These are phyloP conservation scores for Meleagris gallopavo DNA, from an alignment of 2,113 vertebrate species.

Conservation along the genomic window DNA sequence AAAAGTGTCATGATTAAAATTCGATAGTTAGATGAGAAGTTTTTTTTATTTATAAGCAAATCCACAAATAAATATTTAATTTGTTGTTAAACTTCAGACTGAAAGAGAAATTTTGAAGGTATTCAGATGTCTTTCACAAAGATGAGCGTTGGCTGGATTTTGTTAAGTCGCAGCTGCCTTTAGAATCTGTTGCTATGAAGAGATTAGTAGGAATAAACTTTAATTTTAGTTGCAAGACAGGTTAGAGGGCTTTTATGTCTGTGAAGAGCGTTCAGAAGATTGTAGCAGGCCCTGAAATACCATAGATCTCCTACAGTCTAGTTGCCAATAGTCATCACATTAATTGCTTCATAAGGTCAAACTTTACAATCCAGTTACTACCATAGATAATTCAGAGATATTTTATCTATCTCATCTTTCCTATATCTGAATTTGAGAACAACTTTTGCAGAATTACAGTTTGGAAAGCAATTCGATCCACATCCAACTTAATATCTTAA, in stretches of 20 bases:
- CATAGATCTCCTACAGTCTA: background rate
- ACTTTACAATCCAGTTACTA: constrained; percentile 72
- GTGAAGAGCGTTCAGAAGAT: background rate
- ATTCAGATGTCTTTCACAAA: background rate
- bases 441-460: background rate
- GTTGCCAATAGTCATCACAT: constrained; percentile 38
- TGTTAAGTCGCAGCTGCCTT: background rate
- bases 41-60: background rate
- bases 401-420: constrained; percentile 62
- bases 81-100: background rate
- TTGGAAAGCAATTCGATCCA: background rate
- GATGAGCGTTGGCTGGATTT: background rate
- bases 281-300: background rate
- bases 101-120: background rate
- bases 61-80: background rate
- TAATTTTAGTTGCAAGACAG: constrained; percentile 62
- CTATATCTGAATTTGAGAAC: background rate
- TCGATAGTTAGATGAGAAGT: background rate
- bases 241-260: constrained; percentile 49
- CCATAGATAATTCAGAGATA: constrained; percentile 16
- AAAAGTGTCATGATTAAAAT: background rate
- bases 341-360: constrained; percentile 77
- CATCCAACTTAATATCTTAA: background rate
- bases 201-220: constrained; percentile 47
- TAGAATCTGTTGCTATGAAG: background rate